A percentile compares a stretch with the other conserved stretches of the same genome.
Evolutionary conservation across 2,113 vertebrate species (phyloP).

Genomic region (Eptesicus fuscus): DNA sequence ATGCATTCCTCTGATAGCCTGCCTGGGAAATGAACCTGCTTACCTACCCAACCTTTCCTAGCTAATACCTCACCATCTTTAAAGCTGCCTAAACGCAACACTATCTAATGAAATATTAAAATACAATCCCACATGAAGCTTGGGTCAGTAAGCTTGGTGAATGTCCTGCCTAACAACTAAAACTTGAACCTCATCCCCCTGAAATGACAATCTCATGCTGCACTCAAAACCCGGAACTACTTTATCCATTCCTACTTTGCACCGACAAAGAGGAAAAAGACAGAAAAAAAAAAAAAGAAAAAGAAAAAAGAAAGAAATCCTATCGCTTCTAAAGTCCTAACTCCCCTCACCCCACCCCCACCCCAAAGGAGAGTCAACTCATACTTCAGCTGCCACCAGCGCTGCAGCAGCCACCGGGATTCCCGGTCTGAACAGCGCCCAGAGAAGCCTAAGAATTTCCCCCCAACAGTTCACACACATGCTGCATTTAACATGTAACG

Average conservation of each 20-base stretch:
- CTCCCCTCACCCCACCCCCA: background rate
- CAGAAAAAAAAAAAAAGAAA: accelerated
- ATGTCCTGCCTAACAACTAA: slow-evolving; percentile 2
- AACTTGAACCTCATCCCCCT: slow-evolving; percentile 32
- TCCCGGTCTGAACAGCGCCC: background rate
- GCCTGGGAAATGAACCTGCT: background rate
- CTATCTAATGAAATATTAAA: slow-evolving; percentile 1
- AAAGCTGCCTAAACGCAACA: background rate
- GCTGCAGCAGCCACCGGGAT: background rate
- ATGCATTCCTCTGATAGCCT: background rate
- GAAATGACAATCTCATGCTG: slow-evolving; percentile 45
- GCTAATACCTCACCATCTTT: background rate
- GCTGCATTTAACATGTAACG: slow-evolving; percentile 49
- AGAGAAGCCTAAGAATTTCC: slow-evolving; percentile 17
- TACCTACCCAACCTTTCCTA: background rate
- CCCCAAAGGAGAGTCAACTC: background rate
- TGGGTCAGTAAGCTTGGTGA: background rate
- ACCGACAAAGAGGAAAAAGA: slow-evolving; percentile 49
- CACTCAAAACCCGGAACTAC: slow-evolving; percentile 65
- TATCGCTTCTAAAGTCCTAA: background rate
- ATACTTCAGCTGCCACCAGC: background rate
- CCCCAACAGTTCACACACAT: slow-evolving; percentile 23
- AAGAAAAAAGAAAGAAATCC: background rate
- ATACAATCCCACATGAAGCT: background rate
- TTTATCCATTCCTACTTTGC: slow-evolving; percentile 45